phyloP scores from a whole-genome alignment of 2,113 vertebrate genomes.

The Urocolius indicus region DNA sequence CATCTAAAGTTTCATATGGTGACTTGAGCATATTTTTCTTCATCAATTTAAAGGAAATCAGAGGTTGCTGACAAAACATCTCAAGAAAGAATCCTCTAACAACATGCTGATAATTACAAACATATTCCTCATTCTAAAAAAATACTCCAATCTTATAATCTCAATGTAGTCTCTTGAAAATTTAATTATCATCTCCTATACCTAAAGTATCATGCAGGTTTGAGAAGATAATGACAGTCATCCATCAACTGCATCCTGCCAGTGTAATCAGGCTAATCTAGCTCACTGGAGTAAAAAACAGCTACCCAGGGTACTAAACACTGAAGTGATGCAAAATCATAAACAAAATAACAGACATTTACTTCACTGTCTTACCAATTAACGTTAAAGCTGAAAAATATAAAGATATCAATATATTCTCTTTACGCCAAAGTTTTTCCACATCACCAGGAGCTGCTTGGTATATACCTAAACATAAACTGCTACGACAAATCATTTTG shows the following conservation, averaged over 20 bases:
- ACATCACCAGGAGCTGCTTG: background rate
- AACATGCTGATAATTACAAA: conserved; percentile 77
- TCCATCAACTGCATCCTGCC: conserved; percentile 80
- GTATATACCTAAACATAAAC: background rate
- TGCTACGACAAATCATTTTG: background rate
- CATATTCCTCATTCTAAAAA: conserved; percentile 50
- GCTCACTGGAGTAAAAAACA: conserved; percentile 67
- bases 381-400: conserved; percentile 21
- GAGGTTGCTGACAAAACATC: conserved; percentile 78
- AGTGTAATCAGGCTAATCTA: conserved; percentile 80
- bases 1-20: conserved; percentile 36
- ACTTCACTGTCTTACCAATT: conserved; percentile 45
- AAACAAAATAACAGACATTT: conserved; percentile 49
- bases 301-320: conserved; percentile 73
- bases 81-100: conserved; percentile 78
- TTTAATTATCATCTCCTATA: conserved; percentile 79
- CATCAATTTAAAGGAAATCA: conserved; percentile 71
- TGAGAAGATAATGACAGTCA: conserved; percentile 84
- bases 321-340: conserved; percentile 46
- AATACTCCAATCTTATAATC: conserved; percentile 67
- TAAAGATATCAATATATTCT: background rate
- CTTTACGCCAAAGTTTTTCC: background rate
- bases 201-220: conserved; percentile 78
- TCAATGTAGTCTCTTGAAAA: conserved; percentile 75
- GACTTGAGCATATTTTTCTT: conserved; percentile 47